Evolutionary conservation across 1,140 invertebrate genomes (phyloP), one percentile per base, ranked within the genome.

Genomic region (Octopus bimaculoides): DNA sequence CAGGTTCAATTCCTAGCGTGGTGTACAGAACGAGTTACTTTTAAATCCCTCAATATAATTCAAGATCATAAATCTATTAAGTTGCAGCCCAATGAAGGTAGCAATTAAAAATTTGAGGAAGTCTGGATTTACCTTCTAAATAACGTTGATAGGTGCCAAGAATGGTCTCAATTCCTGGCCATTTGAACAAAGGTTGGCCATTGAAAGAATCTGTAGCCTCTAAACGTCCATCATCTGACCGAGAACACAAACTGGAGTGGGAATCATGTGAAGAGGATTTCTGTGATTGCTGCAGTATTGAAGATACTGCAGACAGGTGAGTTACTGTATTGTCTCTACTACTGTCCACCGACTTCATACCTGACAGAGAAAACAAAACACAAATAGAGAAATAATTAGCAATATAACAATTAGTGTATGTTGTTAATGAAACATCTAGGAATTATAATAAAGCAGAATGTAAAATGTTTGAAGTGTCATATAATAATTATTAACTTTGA

Each of bases 81-180:
- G 12, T 66, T 66, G 61, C 12, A 66, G n/a, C 12, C 12, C 9
- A 74, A 74, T 20, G 9, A 10, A n/a, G 10, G 20, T 74, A 52
- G 20, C 10, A 74, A n/a, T 74, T 26, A 74, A 1, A n/a, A 74
- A 20, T n/a, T 26, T 26, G 17, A 17, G 9, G 20, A 74, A 20
- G n/a, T 66, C 26, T 61, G 26, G 26, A 41, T 41, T 17, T 84
- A 91, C 90, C 90, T 85, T 87, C 84, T 77, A 84, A 78, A 84
- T 91, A 85, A 80, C 83, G 84, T 77, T 89, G 87, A 80, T 91
- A 91, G 5, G 89, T 83, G 71, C 89, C 89, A 81, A 91, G 86
- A 7, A 91, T 80, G n/a, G 84, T 85, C 80, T 89, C 89, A 75
- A 90, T 85, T 69, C 88, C 88, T 20, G 85, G 87, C 88, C 88